A percentile compares a stretch with the other conserved stretches of the same genome.
Conservation (phyloP, 2,113 vertebrate species). For the Eudorcas thomsonii region DNA sequence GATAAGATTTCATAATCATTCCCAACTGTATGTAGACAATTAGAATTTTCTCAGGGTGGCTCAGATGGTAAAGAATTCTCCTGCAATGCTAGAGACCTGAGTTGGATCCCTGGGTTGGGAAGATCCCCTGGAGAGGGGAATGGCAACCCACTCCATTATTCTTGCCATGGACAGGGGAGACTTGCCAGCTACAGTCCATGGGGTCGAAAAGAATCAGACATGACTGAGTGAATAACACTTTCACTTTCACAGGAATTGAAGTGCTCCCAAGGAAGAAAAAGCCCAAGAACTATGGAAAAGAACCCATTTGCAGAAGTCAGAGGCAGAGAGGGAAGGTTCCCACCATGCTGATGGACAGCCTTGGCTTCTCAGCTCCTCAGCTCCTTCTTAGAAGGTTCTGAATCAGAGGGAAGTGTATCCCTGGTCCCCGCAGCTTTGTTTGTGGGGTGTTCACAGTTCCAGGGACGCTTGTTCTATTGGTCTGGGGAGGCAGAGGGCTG, state of each 20-base stretch:
- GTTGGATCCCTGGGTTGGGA: background rate
- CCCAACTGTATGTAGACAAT: background rate
- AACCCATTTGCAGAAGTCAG: background rate
- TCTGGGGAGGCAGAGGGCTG: background rate
- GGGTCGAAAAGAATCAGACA: background rate
- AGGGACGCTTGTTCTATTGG: background rate
- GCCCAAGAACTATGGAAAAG: background rate
- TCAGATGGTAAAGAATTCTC: background rate
- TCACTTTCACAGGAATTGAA: background rate
- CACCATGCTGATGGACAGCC: accelerated
- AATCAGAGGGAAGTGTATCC: background rate
- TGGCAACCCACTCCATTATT: background rate
- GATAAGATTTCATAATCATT: background rate
- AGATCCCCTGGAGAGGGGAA: background rate
- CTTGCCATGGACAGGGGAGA: background rate
- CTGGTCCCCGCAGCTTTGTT: background rate
- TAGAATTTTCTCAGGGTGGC: background rate
- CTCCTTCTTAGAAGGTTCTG: background rate
- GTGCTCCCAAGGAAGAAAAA: background rate
- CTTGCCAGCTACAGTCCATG: background rate
- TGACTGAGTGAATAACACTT: background rate
- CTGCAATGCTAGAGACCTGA: background rate
- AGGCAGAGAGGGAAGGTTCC: background rate
- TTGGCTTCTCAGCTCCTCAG: background rate
- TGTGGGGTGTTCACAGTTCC: background rate